A percentile compares a stretch with the other conserved stretches of the same genome.
Conservation (phyloP, 2,888 invertebrate genomes). For the Aspidiotus destructor region DNA sequence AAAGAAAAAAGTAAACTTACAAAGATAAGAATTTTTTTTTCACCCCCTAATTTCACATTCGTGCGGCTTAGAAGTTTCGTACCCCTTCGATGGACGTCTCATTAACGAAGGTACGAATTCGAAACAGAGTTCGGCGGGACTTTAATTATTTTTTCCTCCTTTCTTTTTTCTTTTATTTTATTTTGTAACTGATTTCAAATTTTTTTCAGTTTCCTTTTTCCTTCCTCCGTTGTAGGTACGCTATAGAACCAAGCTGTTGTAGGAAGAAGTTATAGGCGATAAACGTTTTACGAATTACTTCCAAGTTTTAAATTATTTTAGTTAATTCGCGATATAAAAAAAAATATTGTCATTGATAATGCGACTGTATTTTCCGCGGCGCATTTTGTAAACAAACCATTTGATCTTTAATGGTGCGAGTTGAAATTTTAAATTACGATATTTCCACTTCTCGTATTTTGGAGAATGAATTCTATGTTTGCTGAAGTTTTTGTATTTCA, state of each 20-base stretch:
- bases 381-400: not conserved
- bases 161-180: not conserved
- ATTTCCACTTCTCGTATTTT: not conserved
- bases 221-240: not conserved
- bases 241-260: slow-evolving; percentile 9
- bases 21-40: slow-evolving; percentile 7
- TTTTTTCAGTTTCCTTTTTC: slow-evolving; percentile 5
- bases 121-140: not conserved
- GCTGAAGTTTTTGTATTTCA: too few species aligned
- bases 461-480: too few species aligned
- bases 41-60: not conserved
- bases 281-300: slow-evolving; percentile 12
- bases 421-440: not conserved
- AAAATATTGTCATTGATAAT: not conserved
- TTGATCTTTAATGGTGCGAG: not conserved
- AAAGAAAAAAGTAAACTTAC: not conserved
- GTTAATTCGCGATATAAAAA: slow-evolving; percentile 3
- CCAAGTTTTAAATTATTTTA: slow-evolving; percentile 9
- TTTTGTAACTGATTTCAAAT: not conserved
- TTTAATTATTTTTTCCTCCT: slow-evolving; percentile 2
- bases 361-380: not conserved
- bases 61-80: not conserved
- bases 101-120: slow-evolving; percentile 12
- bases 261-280: not conserved
- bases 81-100: not conserved